Percentiles rank a stretch among this genome's conserved stretches.
Conservation (phyloP, 2,113 vertebrate genomes). For the Panthera leo region DNA sequence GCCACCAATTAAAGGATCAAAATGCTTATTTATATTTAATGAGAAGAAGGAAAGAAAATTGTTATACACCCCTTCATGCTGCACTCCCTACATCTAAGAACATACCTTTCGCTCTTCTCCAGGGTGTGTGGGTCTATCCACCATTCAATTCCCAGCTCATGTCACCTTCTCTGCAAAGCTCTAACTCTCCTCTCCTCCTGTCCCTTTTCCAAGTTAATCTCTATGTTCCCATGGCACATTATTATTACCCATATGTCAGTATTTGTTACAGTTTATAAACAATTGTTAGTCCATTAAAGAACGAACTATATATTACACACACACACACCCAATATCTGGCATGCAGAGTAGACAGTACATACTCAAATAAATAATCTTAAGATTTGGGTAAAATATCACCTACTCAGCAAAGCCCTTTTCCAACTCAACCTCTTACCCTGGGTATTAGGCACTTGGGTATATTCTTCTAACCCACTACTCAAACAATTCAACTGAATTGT, state of each 20-base stretch:
- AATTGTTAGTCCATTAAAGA: neutral
- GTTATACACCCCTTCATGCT: neutral
- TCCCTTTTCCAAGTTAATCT: neutral
- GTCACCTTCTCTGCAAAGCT: neutral
- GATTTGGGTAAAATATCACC: neutral
- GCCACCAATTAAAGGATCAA: slow-evolving; percentile 3
- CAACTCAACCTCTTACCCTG: neutral
- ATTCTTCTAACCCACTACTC: neutral
- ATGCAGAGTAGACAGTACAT: neutral
- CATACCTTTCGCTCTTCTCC: neutral
- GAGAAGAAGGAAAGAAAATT: neutral
- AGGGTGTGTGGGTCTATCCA: neutral
- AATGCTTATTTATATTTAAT: neutral
- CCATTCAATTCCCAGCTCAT: neutral
- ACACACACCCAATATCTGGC: slow-evolving; percentile 1
- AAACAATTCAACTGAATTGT: neutral
- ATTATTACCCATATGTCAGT: slow-evolving; percentile 15
- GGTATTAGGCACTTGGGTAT: neutral
- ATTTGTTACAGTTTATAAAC: slow-evolving; percentile 29
- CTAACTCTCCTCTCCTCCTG: neutral
- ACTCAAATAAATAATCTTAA: neutral
- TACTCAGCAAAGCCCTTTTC: neutral
- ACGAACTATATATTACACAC: neutral
- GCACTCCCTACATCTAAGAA: neutral
- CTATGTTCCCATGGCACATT: neutral